A percentile compares a stretch with the other conserved stretches of the same genome.
Conservation (phyloP, 2,797 vertebrate genomes). For the Acrossocheilus wenchowensis region DNA sequence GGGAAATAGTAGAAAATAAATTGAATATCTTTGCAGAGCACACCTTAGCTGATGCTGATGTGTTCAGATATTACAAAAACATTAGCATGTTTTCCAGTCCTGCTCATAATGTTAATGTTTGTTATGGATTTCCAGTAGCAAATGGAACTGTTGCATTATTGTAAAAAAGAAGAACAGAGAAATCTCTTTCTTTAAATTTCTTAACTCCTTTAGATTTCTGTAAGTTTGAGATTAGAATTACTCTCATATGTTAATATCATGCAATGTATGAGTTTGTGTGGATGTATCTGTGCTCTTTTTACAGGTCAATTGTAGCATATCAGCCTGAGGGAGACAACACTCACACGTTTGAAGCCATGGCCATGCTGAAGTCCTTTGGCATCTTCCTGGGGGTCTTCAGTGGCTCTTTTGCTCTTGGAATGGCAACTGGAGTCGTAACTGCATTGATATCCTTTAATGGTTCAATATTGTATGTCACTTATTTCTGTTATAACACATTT, state of each 20-base stretch:
- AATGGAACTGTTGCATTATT: neutral
- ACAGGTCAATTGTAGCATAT: constrained; percentile 94
- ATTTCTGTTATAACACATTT: neutral
- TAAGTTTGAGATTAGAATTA: neutral
- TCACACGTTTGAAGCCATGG: constrained; percentile 93
- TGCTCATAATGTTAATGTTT: neutral
- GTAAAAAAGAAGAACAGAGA: neutral
- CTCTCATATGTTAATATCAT: neutral
- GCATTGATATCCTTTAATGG: constrained; percentile 91
- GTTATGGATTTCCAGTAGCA: neutral
- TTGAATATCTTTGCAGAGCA: neutral
- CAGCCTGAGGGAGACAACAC: constrained; percentile 93
- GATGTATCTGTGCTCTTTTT: constrained; percentile 45
- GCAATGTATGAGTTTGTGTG: neutral
- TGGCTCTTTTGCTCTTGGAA: constrained; percentile 94
- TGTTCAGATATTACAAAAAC: constrained; percentile 10
- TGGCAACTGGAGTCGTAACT: constrained; percentile 92
- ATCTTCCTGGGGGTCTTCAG: constrained; percentile 97
- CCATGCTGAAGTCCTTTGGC: constrained; percentile 93
- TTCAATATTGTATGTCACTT: neutral
- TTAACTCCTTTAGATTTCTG: neutral
- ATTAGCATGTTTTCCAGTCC: neutral
- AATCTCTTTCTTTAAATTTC: neutral
- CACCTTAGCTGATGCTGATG: neutral
- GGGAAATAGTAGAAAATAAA: neutral